phyloP scores from a whole-genome alignment of 2,888 invertebrate genomes.

The Stegophylla sp. region DNA sequence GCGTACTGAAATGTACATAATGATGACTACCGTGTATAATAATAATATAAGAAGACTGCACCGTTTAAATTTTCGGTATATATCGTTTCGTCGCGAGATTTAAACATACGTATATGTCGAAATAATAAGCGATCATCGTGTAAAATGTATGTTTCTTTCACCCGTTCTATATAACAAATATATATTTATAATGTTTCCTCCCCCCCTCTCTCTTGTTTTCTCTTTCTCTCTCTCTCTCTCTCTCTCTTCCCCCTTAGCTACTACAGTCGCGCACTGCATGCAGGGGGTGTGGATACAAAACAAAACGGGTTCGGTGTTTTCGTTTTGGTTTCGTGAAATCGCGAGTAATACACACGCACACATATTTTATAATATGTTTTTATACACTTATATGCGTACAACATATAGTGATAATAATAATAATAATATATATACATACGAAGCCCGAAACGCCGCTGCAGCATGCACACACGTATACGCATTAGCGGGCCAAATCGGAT shows the following conservation, averaged over 20 bases:
- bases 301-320: conserved; percentile 30
- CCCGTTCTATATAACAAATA: neutral
- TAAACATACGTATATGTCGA: neutral
- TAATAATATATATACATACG: neutral
- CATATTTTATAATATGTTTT: neutral
- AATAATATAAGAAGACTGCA: neutral
- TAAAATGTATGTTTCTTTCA: neutral
- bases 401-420: no score
- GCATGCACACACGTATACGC: conserved; percentile 20
- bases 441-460: neutral
- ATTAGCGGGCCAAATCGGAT: conserved; percentile 56
- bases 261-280: neutral
- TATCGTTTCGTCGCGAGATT: neutral
- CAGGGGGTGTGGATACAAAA: neutral
- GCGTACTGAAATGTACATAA: neutral
- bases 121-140: neutral
- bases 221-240: neutral
- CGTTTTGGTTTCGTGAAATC: conserved; percentile 39
- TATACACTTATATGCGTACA: no score
- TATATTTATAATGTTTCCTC: neutral
- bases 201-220: neutral
- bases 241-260: neutral
- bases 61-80: neutral
- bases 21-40: neutral
- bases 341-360: neutral